Evolutionary conservation across 1,140 invertebrate genomes (phyloP), one percentile per base, ranked within the genome.

Genomic region (Euwallacea similis): DNA sequence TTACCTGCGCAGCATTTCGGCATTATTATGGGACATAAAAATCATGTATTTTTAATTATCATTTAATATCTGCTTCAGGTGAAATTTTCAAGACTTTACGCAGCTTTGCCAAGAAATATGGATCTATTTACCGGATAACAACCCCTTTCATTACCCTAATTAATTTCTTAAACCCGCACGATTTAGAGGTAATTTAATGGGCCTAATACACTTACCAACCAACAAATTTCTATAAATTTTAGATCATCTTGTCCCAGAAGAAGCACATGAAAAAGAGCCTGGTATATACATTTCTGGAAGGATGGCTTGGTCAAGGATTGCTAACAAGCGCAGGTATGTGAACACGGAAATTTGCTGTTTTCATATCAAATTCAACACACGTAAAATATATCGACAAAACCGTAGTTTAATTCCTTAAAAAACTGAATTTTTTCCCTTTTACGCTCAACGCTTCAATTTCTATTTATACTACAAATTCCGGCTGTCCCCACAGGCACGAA

Each of bases 251-350:
- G 8, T 69, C 64, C 9, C 66, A 69, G 43, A 69, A 60, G 9
- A 74, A 76, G 70, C 74, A 77, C 55, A 21, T 68, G 11, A 66
- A 63, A 3, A 77, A 77, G 50, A 76, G 72, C 64, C 53, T 42
- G 13, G 7, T 76, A 73, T 95, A 96, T 77, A 79, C 85, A 54
- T 91, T 90, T 74, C 80, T 95, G 15, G 86, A 88, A 72, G 87
- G 88, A 11, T 94, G 92, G 90, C 81, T 95, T 11, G 91, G 90
- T 21, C 87, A 88, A 16, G 93, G 93, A 42, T 81, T 95, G 6
- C 81, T 94, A 2, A 91, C 90, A 13, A 87, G 88, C 76, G 83
- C 83, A 73, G 88, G 88, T 76, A 71, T 33, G 21, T 4, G 4
- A 72, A 13, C 56, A 43, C 54, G 13, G 16, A n/a, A 56, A 56